phyloP scores from a whole-genome alignment of 2,888 invertebrate species.

The Dione vanillae region DNA sequence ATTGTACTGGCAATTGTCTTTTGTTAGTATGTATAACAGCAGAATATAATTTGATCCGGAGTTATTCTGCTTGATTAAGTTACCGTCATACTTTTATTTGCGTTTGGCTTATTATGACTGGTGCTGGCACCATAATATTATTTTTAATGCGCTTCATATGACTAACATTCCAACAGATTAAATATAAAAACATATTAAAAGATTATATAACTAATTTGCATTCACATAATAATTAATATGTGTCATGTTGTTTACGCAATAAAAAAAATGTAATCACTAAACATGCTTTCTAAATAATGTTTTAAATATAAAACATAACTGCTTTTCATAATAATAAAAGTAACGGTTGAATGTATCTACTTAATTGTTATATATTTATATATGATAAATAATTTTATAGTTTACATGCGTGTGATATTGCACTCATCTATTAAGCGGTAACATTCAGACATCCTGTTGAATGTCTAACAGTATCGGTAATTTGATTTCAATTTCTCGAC shows the following conservation, averaged over 20 bases:
- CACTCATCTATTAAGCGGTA: slow-evolving; percentile 14
- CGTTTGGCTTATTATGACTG: background rate
- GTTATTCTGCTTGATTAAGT: slow-evolving; percentile 8
- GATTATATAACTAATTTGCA: too few species aligned
- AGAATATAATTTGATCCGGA: background rate
- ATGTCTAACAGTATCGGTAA: slow-evolving; percentile 59
- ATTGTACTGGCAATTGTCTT: background rate
- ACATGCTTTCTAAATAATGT: too few species aligned
- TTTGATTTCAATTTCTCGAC: slow-evolving; percentile 57
- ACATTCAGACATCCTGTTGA: slow-evolving; percentile 31
- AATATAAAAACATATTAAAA: background rate
- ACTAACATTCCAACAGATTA: background rate
- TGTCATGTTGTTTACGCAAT: too few species aligned
- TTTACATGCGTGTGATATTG: background rate
- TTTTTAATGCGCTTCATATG: background rate
- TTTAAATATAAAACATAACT: too few species aligned
- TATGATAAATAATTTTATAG: background rate
- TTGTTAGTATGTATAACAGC: background rate
- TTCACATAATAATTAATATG: too few species aligned
- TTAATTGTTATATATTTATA: slow-evolving; percentile 6
- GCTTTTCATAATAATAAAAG: background rate
- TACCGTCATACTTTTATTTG: background rate
- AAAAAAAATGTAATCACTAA: too few species aligned
- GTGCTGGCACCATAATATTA: slow-evolving; percentile 1
- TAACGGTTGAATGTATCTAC: background rate